phyloP scores from a whole-genome alignment of 2,113 vertebrate genomes.

The Hippocampus mohnikei region DNA sequence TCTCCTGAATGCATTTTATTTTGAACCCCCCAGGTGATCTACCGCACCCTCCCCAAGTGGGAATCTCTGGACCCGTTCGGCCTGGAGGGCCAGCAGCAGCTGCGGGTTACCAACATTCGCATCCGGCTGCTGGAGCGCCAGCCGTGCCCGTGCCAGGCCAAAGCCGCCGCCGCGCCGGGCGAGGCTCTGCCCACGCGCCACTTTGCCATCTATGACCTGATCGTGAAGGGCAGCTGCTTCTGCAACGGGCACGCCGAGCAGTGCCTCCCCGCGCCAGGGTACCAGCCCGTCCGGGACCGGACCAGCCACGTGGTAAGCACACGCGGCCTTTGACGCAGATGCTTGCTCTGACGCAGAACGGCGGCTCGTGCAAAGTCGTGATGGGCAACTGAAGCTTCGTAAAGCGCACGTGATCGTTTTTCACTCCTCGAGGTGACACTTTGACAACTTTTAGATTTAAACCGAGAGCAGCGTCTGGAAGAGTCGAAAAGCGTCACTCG shows the following conservation, averaged over 20 bases:
- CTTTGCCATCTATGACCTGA: conserved; percentile 91
- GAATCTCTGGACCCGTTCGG: conserved; percentile 83
- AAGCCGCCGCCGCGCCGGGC: conserved; percentile 17
- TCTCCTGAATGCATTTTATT: not conserved
- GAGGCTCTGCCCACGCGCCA: conserved; percentile 60
- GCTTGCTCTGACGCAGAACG: not conserved
- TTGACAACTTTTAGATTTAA: too few species aligned
- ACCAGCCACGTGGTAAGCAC: conserved; percentile 79
- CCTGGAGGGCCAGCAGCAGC: conserved; percentile 77
- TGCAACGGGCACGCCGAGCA: conserved; percentile 92
- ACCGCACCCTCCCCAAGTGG: conserved; percentile 82
- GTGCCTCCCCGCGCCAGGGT: conserved; percentile 77
- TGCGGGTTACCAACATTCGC: conserved; percentile 89
- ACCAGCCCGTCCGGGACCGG: conserved; percentile 73
- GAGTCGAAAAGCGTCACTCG: too few species aligned
- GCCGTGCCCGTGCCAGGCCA: conserved; percentile 80
- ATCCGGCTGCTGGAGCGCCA: conserved; percentile 81
- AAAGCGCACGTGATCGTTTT: too few species aligned
- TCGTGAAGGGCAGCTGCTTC: conserved; percentile 95
- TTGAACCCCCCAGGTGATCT: conserved; percentile 81
- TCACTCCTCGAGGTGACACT: too few species aligned
- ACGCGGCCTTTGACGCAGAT: too few species aligned
- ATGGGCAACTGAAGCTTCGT: too few species aligned
- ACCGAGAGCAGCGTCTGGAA: too few species aligned
- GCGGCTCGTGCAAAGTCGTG: not conserved